phyloP scores from a whole-genome alignment of 2,888 invertebrate genomes.

The Drosophila bunnanda region DNA sequence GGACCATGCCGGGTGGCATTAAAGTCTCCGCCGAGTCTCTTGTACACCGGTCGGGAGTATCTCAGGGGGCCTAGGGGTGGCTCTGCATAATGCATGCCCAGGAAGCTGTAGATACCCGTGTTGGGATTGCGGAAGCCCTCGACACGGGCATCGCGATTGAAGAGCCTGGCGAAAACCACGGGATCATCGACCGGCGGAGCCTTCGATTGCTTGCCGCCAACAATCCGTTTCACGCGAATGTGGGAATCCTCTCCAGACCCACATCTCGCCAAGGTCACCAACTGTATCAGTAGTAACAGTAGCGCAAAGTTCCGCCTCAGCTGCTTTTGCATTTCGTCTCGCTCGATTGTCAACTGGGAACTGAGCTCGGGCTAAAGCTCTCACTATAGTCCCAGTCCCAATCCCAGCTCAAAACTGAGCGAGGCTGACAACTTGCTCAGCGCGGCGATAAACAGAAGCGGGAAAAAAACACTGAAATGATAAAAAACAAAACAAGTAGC shows the following conservation, averaged over 20 bases:
- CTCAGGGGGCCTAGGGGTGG: conserved; percentile 87
- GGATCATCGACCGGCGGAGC: conserved; percentile 90
- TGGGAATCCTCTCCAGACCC: conserved; percentile 31
- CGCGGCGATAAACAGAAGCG: conserved; percentile 61
- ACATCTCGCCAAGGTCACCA: conserved; percentile 46
- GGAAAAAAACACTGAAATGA: conserved; percentile 10
- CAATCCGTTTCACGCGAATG: conserved; percentile 85
- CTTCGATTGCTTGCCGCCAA: conserved; percentile 89
- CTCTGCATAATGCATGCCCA: conserved; percentile 89
- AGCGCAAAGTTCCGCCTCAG: conserved; percentile 57
- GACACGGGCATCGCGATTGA: conserved; percentile 87
- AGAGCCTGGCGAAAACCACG: conserved; percentile 88
- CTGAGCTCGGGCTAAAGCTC: conserved; percentile 43
- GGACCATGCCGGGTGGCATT: conserved; percentile 87
- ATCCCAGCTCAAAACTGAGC: conserved; percentile 18
- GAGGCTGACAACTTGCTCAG: conserved; percentile 62
- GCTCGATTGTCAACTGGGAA: conserved; percentile 62
- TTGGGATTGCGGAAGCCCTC: conserved; percentile 87
- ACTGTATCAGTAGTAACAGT: conserved; percentile 15
- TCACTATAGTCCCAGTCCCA: conserved; percentile 24
- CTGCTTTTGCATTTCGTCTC: conserved; percentile 59
- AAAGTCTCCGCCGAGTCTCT: conserved; percentile 86
- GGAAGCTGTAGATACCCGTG: conserved; percentile 89
- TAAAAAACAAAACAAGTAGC: conserved; percentile 29
- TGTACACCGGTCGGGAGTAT: conserved; percentile 86